phyloP scores from a whole-genome alignment of 2,888 invertebrate species.

The Dinocampus coccinellae region DNA sequence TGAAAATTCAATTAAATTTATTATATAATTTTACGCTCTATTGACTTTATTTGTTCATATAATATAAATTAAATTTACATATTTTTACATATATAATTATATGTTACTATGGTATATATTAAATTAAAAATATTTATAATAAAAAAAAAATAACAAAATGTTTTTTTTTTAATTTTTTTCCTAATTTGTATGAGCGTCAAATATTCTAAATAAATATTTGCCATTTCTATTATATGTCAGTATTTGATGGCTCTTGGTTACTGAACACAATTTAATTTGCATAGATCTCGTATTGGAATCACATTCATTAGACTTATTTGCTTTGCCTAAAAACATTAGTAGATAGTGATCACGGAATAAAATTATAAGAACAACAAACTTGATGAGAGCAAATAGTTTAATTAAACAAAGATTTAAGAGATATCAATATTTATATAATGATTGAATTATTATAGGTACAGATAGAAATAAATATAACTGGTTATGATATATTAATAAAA shows the following conservation, averaged over 20 bases:
- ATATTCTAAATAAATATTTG: neutral
- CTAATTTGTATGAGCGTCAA: neutral
- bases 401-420: no score
- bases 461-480: no score
- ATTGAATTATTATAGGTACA: no score
- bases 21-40: constrained; percentile 12
- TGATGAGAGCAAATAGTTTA: neutral
- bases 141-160: no score
- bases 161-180: no score
- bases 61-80: constrained; percentile 10
- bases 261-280: neutral
- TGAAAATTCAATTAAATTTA: constrained; percentile 21
- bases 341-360: neutral
- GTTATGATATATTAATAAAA: no score
- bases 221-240: no score
- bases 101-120: neutral
- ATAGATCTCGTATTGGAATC: neutral
- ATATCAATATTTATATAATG: no score
- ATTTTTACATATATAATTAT: neutral
- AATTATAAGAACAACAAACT: neutral
- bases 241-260: no score
- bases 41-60: neutral
- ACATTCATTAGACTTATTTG: neutral
- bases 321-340: neutral
- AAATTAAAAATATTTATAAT: neutral